These are phyloP conservation scores for Crocodylus rhombifer DNA, from an alignment of 2,797 vertebrate species.

Conservation along the genomic window DNA sequence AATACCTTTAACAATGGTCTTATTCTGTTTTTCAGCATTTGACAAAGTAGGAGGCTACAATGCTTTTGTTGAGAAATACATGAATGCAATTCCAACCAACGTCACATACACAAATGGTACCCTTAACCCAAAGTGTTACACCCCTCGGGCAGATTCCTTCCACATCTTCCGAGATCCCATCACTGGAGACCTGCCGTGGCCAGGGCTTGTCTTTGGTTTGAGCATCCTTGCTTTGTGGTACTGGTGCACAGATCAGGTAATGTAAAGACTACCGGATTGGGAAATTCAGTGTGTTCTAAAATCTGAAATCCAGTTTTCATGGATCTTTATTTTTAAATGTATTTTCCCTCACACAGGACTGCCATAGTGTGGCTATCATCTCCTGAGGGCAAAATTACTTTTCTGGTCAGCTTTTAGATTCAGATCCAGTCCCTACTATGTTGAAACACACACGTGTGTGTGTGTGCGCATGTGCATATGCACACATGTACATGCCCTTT, in stretches of 20 bases:
- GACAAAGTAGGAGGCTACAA: conserved; percentile 89
- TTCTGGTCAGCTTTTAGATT: not conserved
- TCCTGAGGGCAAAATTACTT: not conserved
- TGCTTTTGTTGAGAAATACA: conserved; percentile 86
- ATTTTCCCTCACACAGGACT: not conserved
- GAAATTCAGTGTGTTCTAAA: not conserved
- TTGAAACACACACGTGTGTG: not conserved
- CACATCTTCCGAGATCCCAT: conserved; percentile 90
- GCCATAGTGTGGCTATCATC: not conserved
- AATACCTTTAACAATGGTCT: not conserved
- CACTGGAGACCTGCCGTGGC: conserved; percentile 92
- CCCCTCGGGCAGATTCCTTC: conserved; percentile 88
- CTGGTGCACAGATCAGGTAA: conserved; percentile 97
- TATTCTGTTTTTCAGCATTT: conserved; percentile 80
- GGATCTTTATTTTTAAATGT: too few species aligned
- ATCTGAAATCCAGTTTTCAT: not conserved
- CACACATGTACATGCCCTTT: not conserved
- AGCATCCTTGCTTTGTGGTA: conserved; percentile 90
- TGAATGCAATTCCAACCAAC: conserved; percentile 85
- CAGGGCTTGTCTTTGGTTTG: conserved; percentile 89
- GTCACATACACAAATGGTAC: conserved; percentile 30
- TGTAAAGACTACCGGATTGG: not conserved
- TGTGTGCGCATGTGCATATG: not conserved
- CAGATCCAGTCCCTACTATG: not conserved
- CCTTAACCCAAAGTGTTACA: conserved; percentile 82